A percentile compares a stretch with the other conserved stretches of the same genome.
Evolutionary conservation across 1,140 invertebrate genomes (phyloP).

Genomic region (Hylyphantes graminicola): DNA sequence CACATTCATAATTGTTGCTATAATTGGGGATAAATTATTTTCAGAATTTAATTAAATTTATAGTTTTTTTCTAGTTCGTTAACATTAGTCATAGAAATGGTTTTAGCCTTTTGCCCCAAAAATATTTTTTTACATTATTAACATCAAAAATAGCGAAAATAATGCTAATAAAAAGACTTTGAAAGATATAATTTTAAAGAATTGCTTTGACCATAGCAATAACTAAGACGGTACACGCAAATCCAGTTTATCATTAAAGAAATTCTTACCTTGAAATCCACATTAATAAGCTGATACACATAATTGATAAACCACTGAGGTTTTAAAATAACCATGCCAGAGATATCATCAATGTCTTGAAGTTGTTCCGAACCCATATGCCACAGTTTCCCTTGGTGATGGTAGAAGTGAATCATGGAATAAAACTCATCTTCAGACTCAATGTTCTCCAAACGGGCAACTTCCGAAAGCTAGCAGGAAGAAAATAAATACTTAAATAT

Average conservation of each 20-base stretch:
- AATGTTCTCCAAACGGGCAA: slow-evolving; percentile 66
- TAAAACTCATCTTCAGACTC: slow-evolving; percentile 66
- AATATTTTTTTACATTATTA: too few species aligned
- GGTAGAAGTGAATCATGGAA: slow-evolving; percentile 69
- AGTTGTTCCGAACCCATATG: slow-evolving; percentile 50
- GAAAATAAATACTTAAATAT: slow-evolving; percentile 15
- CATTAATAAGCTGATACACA: slow-evolving; percentile 60
- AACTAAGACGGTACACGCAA: background rate
- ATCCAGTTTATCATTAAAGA: slow-evolving; percentile 5
- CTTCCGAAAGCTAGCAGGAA: slow-evolving; percentile 64
- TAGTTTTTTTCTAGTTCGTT: too few species aligned
- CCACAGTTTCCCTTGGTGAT: slow-evolving; percentile 65
- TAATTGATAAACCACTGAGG: slow-evolving; percentile 63
- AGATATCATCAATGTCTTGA: background rate
- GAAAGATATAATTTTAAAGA: background rate
- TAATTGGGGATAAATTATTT: too few species aligned
- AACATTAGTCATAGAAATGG: too few species aligned
- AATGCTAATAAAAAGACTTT: too few species aligned
- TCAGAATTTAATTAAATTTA: too few species aligned
- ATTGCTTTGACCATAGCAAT: background rate
- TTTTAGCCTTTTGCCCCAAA: too few species aligned
- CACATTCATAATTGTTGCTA: too few species aligned
- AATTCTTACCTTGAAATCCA: background rate
- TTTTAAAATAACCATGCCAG: slow-evolving; percentile 62
- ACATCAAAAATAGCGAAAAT: too few species aligned